These are phyloP conservation scores for Lanius ludovicianus DNA, from an alignment of 2,113 vertebrate genomes.

Conservation along the genomic window DNA sequence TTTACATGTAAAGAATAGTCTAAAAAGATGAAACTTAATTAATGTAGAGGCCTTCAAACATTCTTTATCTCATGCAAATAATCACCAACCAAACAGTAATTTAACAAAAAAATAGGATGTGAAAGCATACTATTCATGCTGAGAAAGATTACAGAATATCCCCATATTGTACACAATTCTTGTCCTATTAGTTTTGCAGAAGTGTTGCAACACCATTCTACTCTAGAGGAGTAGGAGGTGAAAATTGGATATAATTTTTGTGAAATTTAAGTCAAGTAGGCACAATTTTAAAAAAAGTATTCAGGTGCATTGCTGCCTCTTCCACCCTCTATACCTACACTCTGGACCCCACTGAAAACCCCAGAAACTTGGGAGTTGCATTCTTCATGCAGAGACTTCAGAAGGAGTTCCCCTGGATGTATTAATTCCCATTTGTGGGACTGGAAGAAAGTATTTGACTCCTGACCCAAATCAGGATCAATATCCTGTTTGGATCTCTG, in stretches of 20 bases:
- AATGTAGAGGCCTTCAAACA: conserved; percentile 38
- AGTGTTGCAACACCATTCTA: background rate
- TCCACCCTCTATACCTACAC: background rate
- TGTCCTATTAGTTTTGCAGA: background rate
- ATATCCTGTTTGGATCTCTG: background rate
- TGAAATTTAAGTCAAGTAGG: background rate
- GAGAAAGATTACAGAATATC: background rate
- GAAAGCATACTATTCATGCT: background rate
- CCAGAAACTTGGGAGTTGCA: background rate
- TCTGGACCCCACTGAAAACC: background rate
- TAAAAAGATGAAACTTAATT: conserved; percentile 62
- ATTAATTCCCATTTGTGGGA: background rate
- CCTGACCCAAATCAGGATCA: background rate
- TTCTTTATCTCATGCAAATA: conserved; percentile 59
- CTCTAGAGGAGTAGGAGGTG: background rate
- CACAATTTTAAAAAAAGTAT: accelerated
- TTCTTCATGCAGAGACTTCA: background rate
- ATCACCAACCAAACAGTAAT: conserved; percentile 36
- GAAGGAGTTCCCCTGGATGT: background rate
- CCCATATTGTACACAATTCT: background rate
- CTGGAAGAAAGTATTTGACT: background rate
- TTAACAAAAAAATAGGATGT: background rate
- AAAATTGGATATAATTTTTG: background rate
- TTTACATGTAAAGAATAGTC: conserved; percentile 49
- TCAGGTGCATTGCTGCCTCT: background rate